phyloP scores from a whole-genome alignment of 2,113 vertebrate species.

The Pseudorasbora parva region DNA sequence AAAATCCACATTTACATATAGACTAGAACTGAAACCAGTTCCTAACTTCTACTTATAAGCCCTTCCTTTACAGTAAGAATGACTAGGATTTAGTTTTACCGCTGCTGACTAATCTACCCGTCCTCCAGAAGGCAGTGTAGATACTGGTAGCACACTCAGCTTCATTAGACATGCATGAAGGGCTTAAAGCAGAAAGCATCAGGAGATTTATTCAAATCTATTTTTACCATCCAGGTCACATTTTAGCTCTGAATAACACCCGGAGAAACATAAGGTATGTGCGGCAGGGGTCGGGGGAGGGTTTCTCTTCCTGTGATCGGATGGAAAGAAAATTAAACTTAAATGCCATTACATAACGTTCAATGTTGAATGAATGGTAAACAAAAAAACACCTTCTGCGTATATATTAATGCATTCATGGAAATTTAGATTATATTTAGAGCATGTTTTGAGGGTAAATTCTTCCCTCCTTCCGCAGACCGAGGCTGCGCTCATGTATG shows the following conservation, averaged over 20 bases:
- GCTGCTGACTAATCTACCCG: slow-evolving; percentile 17
- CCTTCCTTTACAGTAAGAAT: slow-evolving; percentile 16
- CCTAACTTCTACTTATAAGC: not conserved
- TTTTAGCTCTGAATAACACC: slow-evolving; percentile 15
- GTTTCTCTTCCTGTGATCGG: not conserved
- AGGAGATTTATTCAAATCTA: slow-evolving; percentile 43
- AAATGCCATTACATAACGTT: not conserved
- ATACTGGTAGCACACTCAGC: slow-evolving; percentile 14
- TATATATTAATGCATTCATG: slow-evolving; percentile 7
- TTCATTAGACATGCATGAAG: slow-evolving; percentile 32
- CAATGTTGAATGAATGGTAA: not conserved
- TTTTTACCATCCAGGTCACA: slow-evolving; percentile 44
- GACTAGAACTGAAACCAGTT: slow-evolving; percentile 10
- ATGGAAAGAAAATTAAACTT: not conserved
- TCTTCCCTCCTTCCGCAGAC: slow-evolving; percentile 78
- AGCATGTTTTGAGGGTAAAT: not conserved
- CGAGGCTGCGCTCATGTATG: slow-evolving; percentile 95
- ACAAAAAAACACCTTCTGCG: not conserved
- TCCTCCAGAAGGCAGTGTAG: slow-evolving; percentile 31
- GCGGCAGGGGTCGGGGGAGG: not conserved
- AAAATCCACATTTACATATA: not conserved
- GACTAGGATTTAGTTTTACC: slow-evolving; percentile 23
- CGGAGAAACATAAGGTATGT: not conserved
- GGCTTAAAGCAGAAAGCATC: slow-evolving; percentile 37
- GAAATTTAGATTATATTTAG: not conserved